These are phyloP conservation scores for Lytechinus pictus DNA, from an alignment of 35 echinoderm and acorn worm genomes.

Conservation along the genomic window DNA sequence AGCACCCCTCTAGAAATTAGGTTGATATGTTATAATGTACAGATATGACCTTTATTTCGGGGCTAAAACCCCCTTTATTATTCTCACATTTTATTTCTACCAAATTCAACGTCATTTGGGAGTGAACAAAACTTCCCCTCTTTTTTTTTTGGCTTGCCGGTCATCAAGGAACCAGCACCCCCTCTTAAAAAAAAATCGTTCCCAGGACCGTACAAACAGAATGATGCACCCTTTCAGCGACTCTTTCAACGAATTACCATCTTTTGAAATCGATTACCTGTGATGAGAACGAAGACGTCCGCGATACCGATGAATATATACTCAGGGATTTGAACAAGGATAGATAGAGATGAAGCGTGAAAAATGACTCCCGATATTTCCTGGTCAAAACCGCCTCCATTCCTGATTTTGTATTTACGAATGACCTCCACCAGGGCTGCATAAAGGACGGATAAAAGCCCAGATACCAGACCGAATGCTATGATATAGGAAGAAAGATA, in stretches of 20 bases:
- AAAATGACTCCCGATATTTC: constrained; percentile 55
- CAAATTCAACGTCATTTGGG: too few species aligned
- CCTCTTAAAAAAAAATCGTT: neutral
- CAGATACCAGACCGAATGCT: constrained; percentile 80
- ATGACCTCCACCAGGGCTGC: constrained; percentile 72
- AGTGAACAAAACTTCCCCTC: too few species aligned
- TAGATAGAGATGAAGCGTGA: constrained; percentile 72
- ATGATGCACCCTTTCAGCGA: neutral
- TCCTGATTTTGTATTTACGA: constrained; percentile 64
- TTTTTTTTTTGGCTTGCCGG: too few species aligned
- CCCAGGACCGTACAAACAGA: neutral
- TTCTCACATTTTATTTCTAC: too few species aligned
- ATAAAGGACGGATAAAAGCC: constrained; percentile 53
- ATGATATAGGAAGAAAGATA: neutral
- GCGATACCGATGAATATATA: constrained; percentile 69
- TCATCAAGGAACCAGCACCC: neutral
- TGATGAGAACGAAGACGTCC: constrained; percentile 42
- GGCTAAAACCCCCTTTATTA: too few species aligned
- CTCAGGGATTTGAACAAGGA: constrained; percentile 88
- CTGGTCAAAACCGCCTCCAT: constrained; percentile 58
- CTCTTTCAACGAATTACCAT: neutral
- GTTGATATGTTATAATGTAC: too few species aligned
- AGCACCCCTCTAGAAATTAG: too few species aligned
- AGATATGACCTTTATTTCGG: too few species aligned
- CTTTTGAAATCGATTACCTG: neutral